These are phyloP conservation scores for Gymnopithys bicolor DNA, from an alignment of 2,797 vertebrate species.

Conservation along the genomic window DNA sequence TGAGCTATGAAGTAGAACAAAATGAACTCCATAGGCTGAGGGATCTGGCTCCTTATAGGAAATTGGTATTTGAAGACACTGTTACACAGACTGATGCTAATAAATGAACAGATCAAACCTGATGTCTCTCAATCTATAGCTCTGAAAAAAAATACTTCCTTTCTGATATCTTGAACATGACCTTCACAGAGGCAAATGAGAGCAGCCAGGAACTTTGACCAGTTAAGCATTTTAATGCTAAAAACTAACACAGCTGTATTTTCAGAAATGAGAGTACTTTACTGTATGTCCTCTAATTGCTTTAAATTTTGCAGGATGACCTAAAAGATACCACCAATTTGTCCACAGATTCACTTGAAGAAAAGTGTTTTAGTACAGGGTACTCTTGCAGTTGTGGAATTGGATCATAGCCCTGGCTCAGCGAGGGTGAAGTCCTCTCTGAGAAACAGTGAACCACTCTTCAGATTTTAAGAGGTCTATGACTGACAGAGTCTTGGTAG, in stretches of 20 bases:
- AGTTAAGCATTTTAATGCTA: not conserved
- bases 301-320: not conserved
- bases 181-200: not conserved
- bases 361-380: not conserved
- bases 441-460: slow-evolving; percentile 8
- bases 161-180: not conserved
- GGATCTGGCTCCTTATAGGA: not conserved
- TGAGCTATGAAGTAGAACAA: slow-evolving; percentile 15
- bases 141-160: not conserved
- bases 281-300: not conserved
- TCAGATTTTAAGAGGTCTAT: not conserved
- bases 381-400: not conserved
- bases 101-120: not conserved
- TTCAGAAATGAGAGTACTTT: not conserved
- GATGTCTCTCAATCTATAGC: not conserved
- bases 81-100: not conserved
- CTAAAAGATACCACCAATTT: not conserved
- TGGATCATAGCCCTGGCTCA: not conserved
- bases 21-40: slow-evolving; percentile 15
- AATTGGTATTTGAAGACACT: not conserved
- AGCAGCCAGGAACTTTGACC: not conserved
- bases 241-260: not conserved
- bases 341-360: not conserved
- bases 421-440: not conserved
- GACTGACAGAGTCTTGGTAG: not conserved